These are phyloP conservation scores for Melopsittacus undulatus DNA, from an alignment of 2,797 vertebrate genomes.

Conservation along the genomic window DNA sequence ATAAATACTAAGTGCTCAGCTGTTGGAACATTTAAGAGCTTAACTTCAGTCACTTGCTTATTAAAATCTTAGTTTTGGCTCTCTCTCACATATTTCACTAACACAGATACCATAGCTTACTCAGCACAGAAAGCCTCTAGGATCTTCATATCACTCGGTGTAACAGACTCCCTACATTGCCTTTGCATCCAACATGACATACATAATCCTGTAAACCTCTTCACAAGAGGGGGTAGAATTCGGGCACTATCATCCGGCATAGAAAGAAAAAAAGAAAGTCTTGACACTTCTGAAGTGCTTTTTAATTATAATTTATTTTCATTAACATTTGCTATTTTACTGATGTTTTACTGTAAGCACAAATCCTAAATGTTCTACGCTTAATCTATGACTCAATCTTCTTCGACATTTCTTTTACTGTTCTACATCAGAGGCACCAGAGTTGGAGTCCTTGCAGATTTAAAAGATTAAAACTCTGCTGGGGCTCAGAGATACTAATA, in stretches of 20 bases:
- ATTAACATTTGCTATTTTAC: conserved; percentile 42
- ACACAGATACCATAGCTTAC: background rate
- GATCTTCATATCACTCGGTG: background rate
- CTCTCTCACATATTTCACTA: background rate
- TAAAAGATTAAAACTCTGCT: conserved; percentile 43
- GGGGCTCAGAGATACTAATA: background rate
- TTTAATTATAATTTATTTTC: conserved; percentile 41
- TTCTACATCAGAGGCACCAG: conserved; percentile 32
- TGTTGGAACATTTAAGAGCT: conserved; percentile 3
- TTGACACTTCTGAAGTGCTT: background rate
- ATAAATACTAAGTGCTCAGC: conserved; percentile 6
- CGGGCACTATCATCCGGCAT: background rate
- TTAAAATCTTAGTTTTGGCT: conserved; percentile 6
- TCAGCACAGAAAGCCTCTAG: background rate
- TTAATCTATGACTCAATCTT: conserved; percentile 29
- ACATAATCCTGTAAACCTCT: background rate
- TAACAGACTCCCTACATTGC: background rate
- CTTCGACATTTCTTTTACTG: conserved; percentile 32
- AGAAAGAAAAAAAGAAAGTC: background rate
- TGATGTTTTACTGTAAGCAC: conserved; percentile 32
- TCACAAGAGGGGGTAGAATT: background rate
- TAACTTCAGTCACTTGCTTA: conserved; percentile 16
- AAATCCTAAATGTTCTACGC: conserved; percentile 2
- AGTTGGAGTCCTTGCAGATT: conserved; percentile 22
- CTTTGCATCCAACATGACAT: background rate